Evolutionary conservation across 2,888 invertebrate genomes (phyloP), one percentile per base, ranked within the genome.

Genomic region (Dromius quadrimaculatus): DNA sequence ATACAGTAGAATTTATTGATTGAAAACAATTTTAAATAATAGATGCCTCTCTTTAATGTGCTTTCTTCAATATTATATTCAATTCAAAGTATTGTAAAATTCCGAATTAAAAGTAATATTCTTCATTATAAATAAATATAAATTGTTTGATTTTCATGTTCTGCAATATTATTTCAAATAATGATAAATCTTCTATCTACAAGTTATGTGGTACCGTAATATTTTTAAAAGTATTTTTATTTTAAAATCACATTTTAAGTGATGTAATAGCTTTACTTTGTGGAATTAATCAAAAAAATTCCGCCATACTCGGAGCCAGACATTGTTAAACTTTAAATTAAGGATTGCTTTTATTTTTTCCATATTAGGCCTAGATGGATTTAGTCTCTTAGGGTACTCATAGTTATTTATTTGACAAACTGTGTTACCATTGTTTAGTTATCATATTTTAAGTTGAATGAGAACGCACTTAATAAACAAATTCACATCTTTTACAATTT

Each of bases 351-450:
- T 57, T 41, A 66, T 47, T 47, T 57, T 66, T 57, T 50, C 38
- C 19, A 66, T 66, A 66, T 47, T 57, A 66, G 57, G 66, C 66
- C 66, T 66, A 66, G 38, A 13, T 15, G 38, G 22, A 54, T 22
- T 9, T 41, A 17, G 43, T 15, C 36, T 22, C 19, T 8, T 28
- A 47, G 45, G 47, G 38, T 38, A 20, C 57, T 38, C 38, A 41
- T 66, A 57, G 57, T 57, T 66, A 66, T 66, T 66, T 66, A 66
- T 66, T 66, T 19, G 23, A 57, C 41, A 66, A 66, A 41, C 66
- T 66, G 66, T 66, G 66, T 66, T 66, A 66, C 66, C 66, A 66
- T 66, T n/a, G n/a, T n/a, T n/a, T n/a, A n/a, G n/a, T n/a, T n/a
- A n/a, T n/a, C n/a, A n/a, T n/a, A n/a, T n/a, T n/a, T n/a, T n/a